Base-by-base conservation (phyloP, 2,113 vertebrate species). In the Thomomys bottae region DNA sequence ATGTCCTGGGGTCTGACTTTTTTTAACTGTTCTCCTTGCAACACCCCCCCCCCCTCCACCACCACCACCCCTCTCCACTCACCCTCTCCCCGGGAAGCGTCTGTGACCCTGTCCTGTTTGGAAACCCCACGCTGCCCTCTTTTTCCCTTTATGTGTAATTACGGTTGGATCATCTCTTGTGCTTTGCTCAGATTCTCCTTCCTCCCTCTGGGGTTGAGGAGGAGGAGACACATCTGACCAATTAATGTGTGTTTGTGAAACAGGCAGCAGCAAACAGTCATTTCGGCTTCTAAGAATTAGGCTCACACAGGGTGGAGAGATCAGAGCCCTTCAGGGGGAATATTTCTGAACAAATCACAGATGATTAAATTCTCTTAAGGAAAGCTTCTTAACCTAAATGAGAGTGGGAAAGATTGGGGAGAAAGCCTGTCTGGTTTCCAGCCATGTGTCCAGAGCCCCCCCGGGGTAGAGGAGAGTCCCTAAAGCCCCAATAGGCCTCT, bases 141-240 rank as follows among this genome's bases (percentile, higher is more conserved):
- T 94, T 73, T 94, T 95, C 93, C 88, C 94, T 97, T 96, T 97
- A 96, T 96, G 94, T 96, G 95, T 95, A 93, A 96, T 95, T 95
- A 95, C 85, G 94, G 91, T 94, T 95, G 92, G 94, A 96, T 95
- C 95, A 84, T 96, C 94, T 68, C 95, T 54, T 61, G 80, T 83
- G 95, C 95, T 94, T 90, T 84, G 94, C 94, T 94, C 94, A 92
- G 91, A 96, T 96, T 96, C 95, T 89, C 94, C 94, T 97, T 95
- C 95, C 95, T 95, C 95, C 94, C 95, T 94, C 83, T 75, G 96
- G 94, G 96, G 94, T 82, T 94, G 95, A 94, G 84, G 91, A 96
- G 96, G 96, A 96, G 95, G 96, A 96, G 93, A 96, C 96, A 94
- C 96, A 96, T 96, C 96, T 96, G 96, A 97, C 96, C 96, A 96